Percentiles rank a stretch among this genome's conserved stretches.
Conservation (phyloP, 2,888 invertebrate genomes). For the Ennomos erosarius region DNA sequence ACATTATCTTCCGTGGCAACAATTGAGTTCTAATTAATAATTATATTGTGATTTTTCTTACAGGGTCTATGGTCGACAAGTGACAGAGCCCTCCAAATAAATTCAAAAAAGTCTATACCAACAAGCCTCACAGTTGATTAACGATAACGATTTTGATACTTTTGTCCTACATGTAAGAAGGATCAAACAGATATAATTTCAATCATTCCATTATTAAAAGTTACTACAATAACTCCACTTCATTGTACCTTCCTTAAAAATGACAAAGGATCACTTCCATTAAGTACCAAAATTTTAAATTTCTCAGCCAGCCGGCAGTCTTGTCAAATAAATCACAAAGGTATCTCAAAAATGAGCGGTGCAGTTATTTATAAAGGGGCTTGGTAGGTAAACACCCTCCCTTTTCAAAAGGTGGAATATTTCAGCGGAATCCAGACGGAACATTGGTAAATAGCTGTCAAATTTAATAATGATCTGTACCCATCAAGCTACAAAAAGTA, state of each 20-base stretch:
- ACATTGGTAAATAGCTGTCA: constrained; percentile 44
- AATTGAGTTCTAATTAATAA: too few species aligned
- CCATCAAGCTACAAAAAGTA: background rate
- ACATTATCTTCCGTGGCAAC: too few species aligned
- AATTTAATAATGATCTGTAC: constrained; percentile 26
- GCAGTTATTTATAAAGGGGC: constrained; percentile 27
- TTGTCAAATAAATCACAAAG: constrained; percentile 25
- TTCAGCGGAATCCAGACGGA: constrained; percentile 29
- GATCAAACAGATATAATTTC: too few species aligned
- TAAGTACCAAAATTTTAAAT: constrained; percentile 18
- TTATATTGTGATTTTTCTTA: too few species aligned
- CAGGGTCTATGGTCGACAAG: too few species aligned
- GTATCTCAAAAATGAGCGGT: constrained; percentile 27
- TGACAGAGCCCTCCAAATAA: too few species aligned
- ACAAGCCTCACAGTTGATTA: too few species aligned
- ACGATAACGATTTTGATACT: too few species aligned
- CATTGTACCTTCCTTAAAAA: background rate
- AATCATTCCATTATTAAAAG: too few species aligned
- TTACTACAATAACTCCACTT: constrained; percentile 2
- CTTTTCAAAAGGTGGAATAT: constrained; percentile 40
- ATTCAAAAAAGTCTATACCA: too few species aligned
- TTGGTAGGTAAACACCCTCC: constrained; percentile 31
- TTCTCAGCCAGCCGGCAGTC: constrained; percentile 5
- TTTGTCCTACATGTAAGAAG: too few species aligned
- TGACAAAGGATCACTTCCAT: constrained; percentile 8